Percentiles rank a stretch among this genome's conserved stretches.
These are phyloP conservation scores for Ophion costatus DNA, from an alignment of 2,888 invertebrate species.

Conservation along the genomic window DNA sequence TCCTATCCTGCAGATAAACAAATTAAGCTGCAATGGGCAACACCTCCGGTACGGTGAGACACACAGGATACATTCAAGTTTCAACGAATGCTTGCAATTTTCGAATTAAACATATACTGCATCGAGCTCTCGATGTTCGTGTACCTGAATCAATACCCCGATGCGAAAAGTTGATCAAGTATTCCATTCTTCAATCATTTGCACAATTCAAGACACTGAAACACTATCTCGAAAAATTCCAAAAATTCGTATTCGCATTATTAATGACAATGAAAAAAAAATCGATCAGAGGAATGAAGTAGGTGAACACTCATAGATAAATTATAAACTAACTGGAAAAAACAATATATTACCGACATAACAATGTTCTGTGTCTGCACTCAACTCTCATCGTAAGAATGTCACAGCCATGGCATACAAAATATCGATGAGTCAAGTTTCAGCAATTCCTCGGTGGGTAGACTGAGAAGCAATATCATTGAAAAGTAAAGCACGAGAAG, in stretches of 20 bases:
- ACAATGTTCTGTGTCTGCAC: neutral
- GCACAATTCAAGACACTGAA: neutral
- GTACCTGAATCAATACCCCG: neutral
- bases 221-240: neutral
- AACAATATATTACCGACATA: neutral
- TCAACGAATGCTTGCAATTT: slow-evolving; percentile 28
- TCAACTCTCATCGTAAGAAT: neutral
- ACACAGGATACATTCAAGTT: slow-evolving; percentile 37
- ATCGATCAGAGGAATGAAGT: neutral
- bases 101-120: slow-evolving; percentile 10
- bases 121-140: neutral
- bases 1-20: slow-evolving; percentile 78
- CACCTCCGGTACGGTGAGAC: slow-evolving; percentile 68
- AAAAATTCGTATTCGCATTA: neutral
- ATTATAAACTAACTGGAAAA: too few species aligned
- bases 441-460: neutral
- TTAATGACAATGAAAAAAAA: neutral
- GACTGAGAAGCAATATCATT: slow-evolving; percentile 33
- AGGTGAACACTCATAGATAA: neutral
- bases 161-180: neutral
- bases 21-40: slow-evolving; percentile 79
- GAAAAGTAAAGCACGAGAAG: slow-evolving; percentile 23
- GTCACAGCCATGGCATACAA: neutral
- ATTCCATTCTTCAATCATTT: neutral
- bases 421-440: neutral